A percentile compares a stretch with the other conserved stretches of the same genome.
Evolutionary conservation across 2,113 vertebrate species (phyloP).

Genomic region (Puma concolor): DNA sequence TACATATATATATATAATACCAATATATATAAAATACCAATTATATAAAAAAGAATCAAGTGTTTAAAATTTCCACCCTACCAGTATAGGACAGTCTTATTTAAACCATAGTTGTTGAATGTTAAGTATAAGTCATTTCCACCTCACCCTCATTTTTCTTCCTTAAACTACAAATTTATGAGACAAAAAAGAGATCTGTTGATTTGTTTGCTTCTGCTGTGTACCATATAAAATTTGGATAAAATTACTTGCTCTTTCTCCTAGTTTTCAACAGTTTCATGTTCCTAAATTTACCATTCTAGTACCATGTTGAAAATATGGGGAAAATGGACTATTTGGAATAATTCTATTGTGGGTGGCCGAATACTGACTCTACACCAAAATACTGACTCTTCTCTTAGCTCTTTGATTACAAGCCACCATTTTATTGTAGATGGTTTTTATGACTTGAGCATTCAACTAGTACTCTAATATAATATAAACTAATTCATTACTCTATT

Average conservation of each 20-base stretch:
- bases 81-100: neutral
- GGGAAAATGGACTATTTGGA: neutral
- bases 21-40: neutral
- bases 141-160: neutral
- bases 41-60: neutral
- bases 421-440: neutral
- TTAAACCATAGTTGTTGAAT: neutral
- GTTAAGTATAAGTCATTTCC: neutral
- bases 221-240: neutral
- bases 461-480: constrained; percentile 17
- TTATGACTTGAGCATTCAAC: neutral
- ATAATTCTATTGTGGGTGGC: neutral
- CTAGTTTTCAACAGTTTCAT: neutral
- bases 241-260: neutral
- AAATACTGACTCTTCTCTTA: neutral
- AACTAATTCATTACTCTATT: neutral
- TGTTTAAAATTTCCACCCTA: neutral
- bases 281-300: neutral
- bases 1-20: too few relatives aligned
- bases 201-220: neutral
- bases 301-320: neutral
- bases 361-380: neutral
- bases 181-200: neutral
- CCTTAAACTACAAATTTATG: neutral
- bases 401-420: neutral